A percentile compares a stretch with the other conserved stretches of the same genome.
Evolutionary conservation across 2,113 vertebrate species (phyloP).

Genomic region (Aleadryas rufinucha): DNA sequence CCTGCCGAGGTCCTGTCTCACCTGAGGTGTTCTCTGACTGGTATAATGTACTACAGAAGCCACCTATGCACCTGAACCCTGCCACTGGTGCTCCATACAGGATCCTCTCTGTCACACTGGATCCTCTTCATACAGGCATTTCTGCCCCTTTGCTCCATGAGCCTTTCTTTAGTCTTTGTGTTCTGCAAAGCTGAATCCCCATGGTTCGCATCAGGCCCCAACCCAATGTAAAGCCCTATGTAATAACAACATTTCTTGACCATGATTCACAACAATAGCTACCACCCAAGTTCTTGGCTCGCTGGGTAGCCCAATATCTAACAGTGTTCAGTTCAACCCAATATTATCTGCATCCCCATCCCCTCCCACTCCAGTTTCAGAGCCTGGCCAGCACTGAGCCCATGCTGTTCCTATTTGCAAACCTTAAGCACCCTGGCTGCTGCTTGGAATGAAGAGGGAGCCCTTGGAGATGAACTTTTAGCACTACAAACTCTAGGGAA

Average conservation of each 20-base stretch:
- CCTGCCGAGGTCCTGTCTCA: not conserved
- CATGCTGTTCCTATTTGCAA: not conserved
- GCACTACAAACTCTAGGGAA: not conserved
- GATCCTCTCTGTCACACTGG: not conserved
- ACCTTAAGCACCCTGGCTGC: not conserved
- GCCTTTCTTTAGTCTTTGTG: not conserved
- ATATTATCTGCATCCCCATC: not conserved
- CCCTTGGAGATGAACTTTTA: conserved; percentile 33
- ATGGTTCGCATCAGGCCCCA: not conserved
- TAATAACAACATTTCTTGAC: conserved; percentile 50
- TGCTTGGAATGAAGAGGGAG: conserved; percentile 10
- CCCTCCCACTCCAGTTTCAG: not conserved
- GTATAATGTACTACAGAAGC: not conserved
- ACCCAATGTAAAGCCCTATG: not conserved
- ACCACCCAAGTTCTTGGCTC: conserved; percentile 58
- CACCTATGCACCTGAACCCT: not conserved
- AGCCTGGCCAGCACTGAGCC: not conserved
- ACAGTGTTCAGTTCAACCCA: not conserved
- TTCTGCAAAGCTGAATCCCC: not conserved
- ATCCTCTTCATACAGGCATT: not conserved
- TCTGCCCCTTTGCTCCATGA: not conserved
- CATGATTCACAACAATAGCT: conserved; percentile 43
- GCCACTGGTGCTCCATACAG: not conserved
- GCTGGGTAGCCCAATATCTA: not conserved
- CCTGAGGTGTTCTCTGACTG: not conserved